Evolutionary conservation across 2,888 invertebrate genomes (phyloP).

Genomic region (Oxystoma pomonae): DNA sequence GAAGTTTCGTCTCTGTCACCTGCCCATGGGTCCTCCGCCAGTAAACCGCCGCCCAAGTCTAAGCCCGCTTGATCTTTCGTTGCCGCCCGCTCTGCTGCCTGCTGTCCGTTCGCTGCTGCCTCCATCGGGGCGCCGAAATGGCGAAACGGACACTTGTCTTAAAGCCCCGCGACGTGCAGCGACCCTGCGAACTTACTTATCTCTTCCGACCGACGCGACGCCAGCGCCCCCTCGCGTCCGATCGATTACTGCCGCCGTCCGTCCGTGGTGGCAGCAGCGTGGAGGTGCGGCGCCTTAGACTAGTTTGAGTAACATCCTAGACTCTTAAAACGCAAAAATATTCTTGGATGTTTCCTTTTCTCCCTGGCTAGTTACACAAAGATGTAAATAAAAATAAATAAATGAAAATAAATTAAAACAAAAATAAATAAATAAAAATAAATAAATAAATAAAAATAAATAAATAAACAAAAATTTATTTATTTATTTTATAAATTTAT

Average conservation of each 20-base stretch:
- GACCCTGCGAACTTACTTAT: slow-evolving; percentile 46
- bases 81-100: neutral
- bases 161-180: slow-evolving; percentile 25
- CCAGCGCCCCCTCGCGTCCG: slow-evolving; percentile 15
- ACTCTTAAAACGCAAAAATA: no score
- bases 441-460: no score
- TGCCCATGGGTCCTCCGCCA: neutral
- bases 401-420: no score
- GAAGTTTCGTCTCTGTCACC: neutral
- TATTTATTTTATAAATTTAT: no score
- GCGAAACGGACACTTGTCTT: slow-evolving; percentile 42
- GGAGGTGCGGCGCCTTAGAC: neutral
- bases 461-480: no score
- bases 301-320: no score
- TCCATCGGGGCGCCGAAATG: slow-evolving; percentile 45
- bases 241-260: slow-evolving; percentile 9
- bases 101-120: slow-evolving; percentile 21
- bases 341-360: no score
- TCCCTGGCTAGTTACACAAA: no score
- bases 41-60: no score
- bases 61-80: neutral
- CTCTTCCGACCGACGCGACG: neutral
- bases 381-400: no score
- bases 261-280: no score
- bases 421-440: no score